These are phyloP conservation scores for Papilio helenus DNA, from an alignment of 1,140 invertebrate species.

Conservation along the genomic window DNA sequence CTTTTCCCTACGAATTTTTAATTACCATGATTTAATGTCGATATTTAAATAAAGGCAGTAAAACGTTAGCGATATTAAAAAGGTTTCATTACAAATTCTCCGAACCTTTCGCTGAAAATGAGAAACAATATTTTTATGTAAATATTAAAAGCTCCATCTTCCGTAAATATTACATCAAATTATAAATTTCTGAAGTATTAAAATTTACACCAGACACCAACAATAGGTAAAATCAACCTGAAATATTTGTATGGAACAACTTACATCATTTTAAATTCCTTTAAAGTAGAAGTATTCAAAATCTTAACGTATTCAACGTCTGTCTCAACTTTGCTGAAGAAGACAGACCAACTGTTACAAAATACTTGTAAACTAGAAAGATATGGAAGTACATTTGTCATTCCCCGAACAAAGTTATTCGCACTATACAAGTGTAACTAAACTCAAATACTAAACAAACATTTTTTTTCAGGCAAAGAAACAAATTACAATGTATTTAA, in stretches of 20 bases:
- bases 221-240: no score
- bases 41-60: constrained; percentile 36
- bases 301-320: neutral
- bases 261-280: no score
- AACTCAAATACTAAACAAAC: no score
- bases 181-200: no score
- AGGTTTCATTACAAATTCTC: neutral
- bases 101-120: neutral
- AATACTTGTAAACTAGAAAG: neutral
- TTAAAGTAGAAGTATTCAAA: no score
- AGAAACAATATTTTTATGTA: neutral
- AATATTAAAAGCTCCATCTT: neutral
- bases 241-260: no score
- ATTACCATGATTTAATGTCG: constrained; percentile 61
- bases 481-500: neutral
- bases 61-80: constrained; percentile 5
- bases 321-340: neutral
- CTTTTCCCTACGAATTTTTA: constrained; percentile 61
- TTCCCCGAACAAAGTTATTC: neutral
- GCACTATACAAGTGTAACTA: no score
- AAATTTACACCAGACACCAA: no score
- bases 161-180: neutral
- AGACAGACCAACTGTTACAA: neutral
- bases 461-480: no score
- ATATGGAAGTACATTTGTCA: neutral